Evolutionary conservation across 1,140 invertebrate species (phyloP).

Genomic region (Papilio polytes): DNA sequence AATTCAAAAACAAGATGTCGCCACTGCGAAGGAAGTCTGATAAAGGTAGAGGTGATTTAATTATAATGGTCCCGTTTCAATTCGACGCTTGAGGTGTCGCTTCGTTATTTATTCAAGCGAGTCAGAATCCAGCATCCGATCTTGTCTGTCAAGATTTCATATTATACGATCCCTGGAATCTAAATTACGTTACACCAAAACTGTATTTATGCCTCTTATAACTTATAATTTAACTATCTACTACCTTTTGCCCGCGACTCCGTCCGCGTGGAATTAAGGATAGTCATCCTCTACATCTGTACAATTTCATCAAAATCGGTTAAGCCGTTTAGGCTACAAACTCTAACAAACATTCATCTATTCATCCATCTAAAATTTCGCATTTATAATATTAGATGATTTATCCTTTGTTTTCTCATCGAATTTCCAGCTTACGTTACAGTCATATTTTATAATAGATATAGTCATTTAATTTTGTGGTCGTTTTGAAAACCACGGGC

Average conservation of each 20-base stretch:
- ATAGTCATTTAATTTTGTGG: neutral
- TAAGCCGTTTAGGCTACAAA: too few relatives aligned
- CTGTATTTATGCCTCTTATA: neutral
- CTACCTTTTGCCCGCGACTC: too few relatives aligned
- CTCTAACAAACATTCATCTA: too few relatives aligned
- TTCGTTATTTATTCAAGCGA: slow-evolving; percentile 20
- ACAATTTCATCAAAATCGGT: too few relatives aligned
- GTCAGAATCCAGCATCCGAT: slow-evolving; percentile 2
- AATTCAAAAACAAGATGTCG: slow-evolving; percentile 6
- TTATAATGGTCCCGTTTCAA: slow-evolving; percentile 13
- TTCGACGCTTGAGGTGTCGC: slow-evolving; percentile 18
- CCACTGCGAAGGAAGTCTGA: neutral
- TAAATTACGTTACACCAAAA: neutral
- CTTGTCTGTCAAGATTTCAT: neutral
- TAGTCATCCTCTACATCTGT: too few relatives aligned
- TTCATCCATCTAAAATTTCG: too few relatives aligned
- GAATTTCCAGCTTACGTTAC: neutral
- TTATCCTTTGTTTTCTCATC: neutral
- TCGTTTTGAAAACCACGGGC: too few relatives aligned
- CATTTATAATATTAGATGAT: too few relatives aligned
- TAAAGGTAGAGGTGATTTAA: slow-evolving; percentile 15
- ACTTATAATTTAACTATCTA: neutral
- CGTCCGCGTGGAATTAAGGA: too few relatives aligned
- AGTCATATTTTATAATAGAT: neutral
- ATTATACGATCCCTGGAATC: neutral